Conservation (phyloP, 2,113 vertebrate species). For the Cromileptes altivelis region DNA sequence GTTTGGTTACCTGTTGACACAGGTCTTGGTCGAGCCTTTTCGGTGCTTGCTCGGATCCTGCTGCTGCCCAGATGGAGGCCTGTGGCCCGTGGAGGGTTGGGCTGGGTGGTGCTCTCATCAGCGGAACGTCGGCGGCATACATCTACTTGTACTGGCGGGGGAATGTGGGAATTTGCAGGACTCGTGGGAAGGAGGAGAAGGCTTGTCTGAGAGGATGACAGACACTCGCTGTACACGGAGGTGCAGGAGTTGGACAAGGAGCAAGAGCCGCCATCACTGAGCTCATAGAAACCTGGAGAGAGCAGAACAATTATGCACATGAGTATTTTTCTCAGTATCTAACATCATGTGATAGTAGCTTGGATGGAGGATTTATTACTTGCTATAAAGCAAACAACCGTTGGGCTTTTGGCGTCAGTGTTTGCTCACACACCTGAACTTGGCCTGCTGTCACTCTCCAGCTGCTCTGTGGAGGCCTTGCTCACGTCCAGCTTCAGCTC, state of each 20-base stretch:
- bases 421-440: conserved; percentile 89
- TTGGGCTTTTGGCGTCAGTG: not conserved
- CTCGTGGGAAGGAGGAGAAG: conserved; percentile 76
- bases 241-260: conserved; percentile 95
- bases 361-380: not conserved
- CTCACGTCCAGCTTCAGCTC: conserved; percentile 91
- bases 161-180: conserved; percentile 42
- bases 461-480: conserved; percentile 87
- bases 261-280: conserved; percentile 92
- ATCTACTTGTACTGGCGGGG: conserved; percentile 62
- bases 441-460: conserved; percentile 94
- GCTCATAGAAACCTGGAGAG: conserved; percentile 93
- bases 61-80: conserved; percentile 82
- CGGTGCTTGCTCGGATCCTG: conserved; percentile 75
- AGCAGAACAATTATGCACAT: conserved; percentile 5
- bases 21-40: conserved; percentile 86
- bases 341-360: not conserved
- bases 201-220: conserved; percentile 88
- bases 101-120: conserved; percentile 87
- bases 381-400: not conserved
- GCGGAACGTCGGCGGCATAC: conserved; percentile 89
- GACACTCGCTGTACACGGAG: conserved; percentile 92
- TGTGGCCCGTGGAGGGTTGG: conserved; percentile 73
- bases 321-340: not conserved
- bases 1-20: conserved; percentile 92